These are phyloP conservation scores for Actinopyga echinites DNA, from an alignment of 53 echinoderm and acorn worm genomes.

Conservation along the genomic window DNA sequence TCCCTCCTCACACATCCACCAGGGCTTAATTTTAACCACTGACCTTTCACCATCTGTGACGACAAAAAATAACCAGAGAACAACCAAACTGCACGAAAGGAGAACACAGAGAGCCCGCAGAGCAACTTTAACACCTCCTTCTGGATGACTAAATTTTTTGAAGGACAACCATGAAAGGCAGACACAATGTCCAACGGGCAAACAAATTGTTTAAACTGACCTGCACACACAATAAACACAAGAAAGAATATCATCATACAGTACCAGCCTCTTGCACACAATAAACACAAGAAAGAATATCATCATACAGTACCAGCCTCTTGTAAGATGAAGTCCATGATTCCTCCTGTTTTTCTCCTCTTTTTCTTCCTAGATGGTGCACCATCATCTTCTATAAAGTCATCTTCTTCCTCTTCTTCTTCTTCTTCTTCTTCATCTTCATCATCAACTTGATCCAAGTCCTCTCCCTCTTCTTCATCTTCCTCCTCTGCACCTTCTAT, in stretches of 20 bases:
- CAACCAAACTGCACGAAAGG: no score
- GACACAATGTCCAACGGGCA: no score
- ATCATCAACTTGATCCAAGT: conserved; percentile 53
- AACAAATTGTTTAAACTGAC: no score
- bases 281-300: background rate
- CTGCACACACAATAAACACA: no score
- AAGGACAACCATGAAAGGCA: no score
- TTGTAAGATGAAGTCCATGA: conserved; percentile 88
- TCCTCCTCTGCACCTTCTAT: conserved; percentile 39
- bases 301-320: conserved; percentile 98
- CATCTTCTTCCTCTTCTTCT: conserved; percentile 66
- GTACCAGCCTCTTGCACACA: conserved; percentile 76
- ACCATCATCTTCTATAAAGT: background rate
- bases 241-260: conserved; percentile 24
- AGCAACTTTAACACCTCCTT: no score
- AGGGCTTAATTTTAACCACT: no score
- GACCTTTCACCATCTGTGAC: no score
- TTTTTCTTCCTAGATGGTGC: conserved; percentile 44
- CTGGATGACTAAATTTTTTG: no score
- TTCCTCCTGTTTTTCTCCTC: conserved; percentile 66
- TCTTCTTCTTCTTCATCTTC: conserved; percentile 71
- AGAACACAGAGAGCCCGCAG: no score
- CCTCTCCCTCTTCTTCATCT: conserved; percentile 61
- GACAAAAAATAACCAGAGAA: no score
- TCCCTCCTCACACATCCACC: no score